phyloP scores from a whole-genome alignment of 2,888 invertebrate genomes.

The Ophion costatus region DNA sequence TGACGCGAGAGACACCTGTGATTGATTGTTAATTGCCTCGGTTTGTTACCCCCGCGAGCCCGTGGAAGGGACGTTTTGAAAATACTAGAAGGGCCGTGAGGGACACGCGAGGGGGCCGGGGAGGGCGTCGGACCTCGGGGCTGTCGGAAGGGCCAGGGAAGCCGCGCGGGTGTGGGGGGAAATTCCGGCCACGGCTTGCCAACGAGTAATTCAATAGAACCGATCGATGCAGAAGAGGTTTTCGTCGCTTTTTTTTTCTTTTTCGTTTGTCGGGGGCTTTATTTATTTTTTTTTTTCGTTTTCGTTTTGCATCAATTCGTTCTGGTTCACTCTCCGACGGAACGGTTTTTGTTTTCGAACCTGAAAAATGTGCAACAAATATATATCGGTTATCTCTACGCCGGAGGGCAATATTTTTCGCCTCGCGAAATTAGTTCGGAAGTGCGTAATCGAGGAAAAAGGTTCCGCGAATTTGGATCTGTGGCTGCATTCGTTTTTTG shows the following conservation, averaged over 20 bases:
- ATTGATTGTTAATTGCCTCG: constrained; percentile 84
- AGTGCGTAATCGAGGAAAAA: neutral
- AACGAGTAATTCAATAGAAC: constrained; percentile 81
- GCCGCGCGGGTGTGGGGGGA: constrained; percentile 67
- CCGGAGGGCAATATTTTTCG: neutral
- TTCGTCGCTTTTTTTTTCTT: constrained; percentile 58
- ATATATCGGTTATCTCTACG: too few relatives aligned
- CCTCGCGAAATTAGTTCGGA: neutral
- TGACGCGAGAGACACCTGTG: constrained; percentile 83
- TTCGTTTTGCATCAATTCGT: constrained; percentile 40
- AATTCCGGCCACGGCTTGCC: constrained; percentile 65
- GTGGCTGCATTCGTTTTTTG: too few relatives aligned
- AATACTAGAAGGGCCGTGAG: neutral
- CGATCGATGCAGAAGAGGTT: constrained; percentile 78
- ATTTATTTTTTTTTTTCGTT: constrained; percentile 28
- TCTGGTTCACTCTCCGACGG: neutral
- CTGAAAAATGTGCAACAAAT: neutral
- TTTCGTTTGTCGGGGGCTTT: too few relatives aligned
- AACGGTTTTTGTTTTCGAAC: neutral
- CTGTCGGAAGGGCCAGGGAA: neutral
- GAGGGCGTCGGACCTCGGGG: too few relatives aligned
- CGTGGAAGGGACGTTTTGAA: constrained; percentile 35
- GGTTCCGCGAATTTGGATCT: too few relatives aligned
- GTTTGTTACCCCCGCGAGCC: constrained; percentile 80
- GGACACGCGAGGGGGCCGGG: neutral